Evolutionary conservation across 2,113 vertebrate genomes (phyloP).

Genomic region (Ornithorhynchus anatinus): DNA sequence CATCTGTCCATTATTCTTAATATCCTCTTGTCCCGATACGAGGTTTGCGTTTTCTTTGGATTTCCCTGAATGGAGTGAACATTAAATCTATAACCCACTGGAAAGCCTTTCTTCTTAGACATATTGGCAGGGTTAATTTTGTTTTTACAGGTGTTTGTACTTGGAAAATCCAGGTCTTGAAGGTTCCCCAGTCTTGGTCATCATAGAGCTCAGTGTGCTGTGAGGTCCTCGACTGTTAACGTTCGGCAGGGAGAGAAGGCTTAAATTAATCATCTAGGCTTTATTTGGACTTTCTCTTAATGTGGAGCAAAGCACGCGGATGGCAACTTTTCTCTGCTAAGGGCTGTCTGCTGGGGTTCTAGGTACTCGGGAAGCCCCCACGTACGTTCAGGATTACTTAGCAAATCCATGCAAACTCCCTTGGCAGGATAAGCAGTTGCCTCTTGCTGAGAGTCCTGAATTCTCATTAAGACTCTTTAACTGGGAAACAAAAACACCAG

Average conservation of each 20-base stretch:
- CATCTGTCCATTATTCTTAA: conserved; percentile 80
- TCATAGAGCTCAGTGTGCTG: conserved; percentile 75
- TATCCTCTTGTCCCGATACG: conserved; percentile 80
- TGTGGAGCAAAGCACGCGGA: conserved; percentile 62
- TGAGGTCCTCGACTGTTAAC: conserved; percentile 80
- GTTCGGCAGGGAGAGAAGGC: conserved; percentile 72
- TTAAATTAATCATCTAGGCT: conserved; percentile 89
- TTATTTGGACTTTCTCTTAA: conserved; percentile 76
- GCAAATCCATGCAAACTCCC: neutral
- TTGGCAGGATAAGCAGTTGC: neutral
- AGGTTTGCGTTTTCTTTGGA: conserved; percentile 90
- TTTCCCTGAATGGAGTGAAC: conserved; percentile 83
- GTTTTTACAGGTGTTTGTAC: conserved; percentile 98
- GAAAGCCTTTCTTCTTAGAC: conserved; percentile 82
- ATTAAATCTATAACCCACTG: conserved; percentile 94
- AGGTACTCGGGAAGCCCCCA: conserved; percentile 51
- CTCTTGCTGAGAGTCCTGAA: neutral
- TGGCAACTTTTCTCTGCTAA: conserved; percentile 67
- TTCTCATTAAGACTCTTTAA: no score
- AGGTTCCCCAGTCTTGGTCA: conserved; percentile 87
- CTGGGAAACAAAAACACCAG: neutral
- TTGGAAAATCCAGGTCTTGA: conserved; percentile 86
- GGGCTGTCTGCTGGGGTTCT: conserved; percentile 57
- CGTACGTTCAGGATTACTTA: no score
- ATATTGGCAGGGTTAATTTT: conserved; percentile 83